phyloP scores from a whole-genome alignment of 2,797 vertebrate genomes.

The Clarias laeviceps region DNA sequence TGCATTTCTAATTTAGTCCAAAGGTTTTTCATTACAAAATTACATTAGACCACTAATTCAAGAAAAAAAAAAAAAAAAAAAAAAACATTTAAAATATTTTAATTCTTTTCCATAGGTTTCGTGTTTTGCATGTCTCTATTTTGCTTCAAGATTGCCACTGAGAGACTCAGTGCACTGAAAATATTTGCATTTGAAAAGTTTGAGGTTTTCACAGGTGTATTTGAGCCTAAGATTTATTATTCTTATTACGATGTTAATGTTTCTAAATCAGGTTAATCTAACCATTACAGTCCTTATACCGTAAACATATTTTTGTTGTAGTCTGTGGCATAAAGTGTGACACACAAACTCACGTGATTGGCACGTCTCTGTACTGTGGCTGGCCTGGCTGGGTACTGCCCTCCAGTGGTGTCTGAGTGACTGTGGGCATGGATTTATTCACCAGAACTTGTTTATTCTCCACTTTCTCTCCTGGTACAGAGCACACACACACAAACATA shows the following conservation, averaged over 20 bases:
- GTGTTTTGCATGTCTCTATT: too few species aligned
- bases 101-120: too few species aligned
- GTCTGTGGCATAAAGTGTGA: neutral
- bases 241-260: neutral
- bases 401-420: slow-evolving; percentile 96
- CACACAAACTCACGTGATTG: slow-evolving; percentile 85
- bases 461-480: slow-evolving; percentile 87
- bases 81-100: too few species aligned
- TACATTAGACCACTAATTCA: too few species aligned
- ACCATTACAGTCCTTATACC: neutral
- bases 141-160: too few species aligned
- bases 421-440: slow-evolving; percentile 98
- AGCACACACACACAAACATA: slow-evolving; percentile 19
- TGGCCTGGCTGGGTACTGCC: slow-evolving; percentile 89
- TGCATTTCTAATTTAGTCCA: neutral
- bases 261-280: neutral
- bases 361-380: slow-evolving; percentile 95
- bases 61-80: too few species aligned
- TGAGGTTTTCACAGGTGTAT: too few species aligned
- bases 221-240: neutral
- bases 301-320: neutral
- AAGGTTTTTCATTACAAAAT: too few species aligned
- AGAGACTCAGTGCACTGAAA: too few species aligned
- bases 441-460: slow-evolving; percentile 97
- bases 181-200: too few species aligned